A percentile compares a stretch with the other conserved stretches of the same genome.
Evolutionary conservation across 2,113 vertebrate species (phyloP).

Genomic region (Hemibagrus wyckioides): DNA sequence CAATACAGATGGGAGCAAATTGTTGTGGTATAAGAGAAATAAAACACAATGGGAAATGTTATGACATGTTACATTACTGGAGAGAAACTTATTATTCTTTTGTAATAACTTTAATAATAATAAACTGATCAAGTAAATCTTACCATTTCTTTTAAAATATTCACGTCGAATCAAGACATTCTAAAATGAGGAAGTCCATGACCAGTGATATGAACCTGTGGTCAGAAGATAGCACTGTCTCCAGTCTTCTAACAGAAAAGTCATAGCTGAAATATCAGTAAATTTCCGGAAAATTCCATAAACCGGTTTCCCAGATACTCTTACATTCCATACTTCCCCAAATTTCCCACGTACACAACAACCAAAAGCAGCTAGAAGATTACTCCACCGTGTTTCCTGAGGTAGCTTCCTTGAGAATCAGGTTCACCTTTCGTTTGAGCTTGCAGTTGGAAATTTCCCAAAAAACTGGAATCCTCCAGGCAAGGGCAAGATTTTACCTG

Average conservation of each 20-base stretch:
- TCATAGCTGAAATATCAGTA: neutral
- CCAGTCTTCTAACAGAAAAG: neutral
- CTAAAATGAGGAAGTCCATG: neutral
- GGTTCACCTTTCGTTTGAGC: neutral
- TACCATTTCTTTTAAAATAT: neutral
- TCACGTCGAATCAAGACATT: neutral
- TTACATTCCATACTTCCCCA: neutral
- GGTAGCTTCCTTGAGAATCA: neutral
- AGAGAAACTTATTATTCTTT: neutral
- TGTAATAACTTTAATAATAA: neutral
- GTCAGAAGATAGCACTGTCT: neutral
- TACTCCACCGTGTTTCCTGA: neutral
- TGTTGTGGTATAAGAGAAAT: neutral
- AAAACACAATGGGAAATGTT: neutral
- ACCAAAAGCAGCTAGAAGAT: too few species aligned
- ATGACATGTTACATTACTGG: neutral
- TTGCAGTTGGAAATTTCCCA: slow-evolving; percentile 9
- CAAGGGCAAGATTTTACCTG: neutral
- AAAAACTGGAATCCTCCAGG: neutral
- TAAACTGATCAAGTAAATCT: neutral
- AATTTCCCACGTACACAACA: too few species aligned
- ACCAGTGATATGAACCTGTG: neutral
- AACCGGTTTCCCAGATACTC: neutral
- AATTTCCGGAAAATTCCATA: neutral
- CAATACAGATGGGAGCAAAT: neutral